Percentiles rank a stretch among this genome's conserved stretches.
Evolutionary conservation across 2,797 vertebrate genomes (phyloP).

Genomic region (Acrossocheilus fasciatus): DNA sequence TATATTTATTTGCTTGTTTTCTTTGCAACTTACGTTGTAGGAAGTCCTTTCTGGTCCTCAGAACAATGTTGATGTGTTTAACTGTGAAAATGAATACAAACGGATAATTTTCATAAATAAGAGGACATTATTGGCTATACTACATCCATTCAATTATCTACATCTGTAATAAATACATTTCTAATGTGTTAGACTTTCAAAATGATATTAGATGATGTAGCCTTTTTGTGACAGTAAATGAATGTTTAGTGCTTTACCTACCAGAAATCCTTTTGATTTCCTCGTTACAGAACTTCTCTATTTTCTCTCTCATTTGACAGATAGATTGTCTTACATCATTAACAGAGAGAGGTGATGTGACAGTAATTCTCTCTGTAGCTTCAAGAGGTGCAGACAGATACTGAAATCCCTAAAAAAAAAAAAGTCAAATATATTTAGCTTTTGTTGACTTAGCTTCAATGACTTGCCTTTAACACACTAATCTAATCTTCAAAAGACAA

Average conservation of each 20-base stretch:
- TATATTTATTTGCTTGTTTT: not conserved
- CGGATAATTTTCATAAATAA: not conserved
- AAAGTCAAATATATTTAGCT: not conserved
- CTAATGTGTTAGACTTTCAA: not conserved
- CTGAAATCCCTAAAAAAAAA: not conserved
- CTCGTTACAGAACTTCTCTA: not conserved
- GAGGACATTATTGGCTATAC: not conserved
- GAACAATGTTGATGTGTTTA: not conserved
- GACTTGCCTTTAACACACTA: not conserved
- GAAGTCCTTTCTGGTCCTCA: constrained; percentile 14
- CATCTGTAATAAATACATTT: not conserved
- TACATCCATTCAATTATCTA: not conserved
- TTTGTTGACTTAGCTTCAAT: not conserved
- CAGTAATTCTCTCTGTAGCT: not conserved
- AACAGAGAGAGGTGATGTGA: not conserved
- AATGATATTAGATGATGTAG: not conserved
- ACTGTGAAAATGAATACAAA: not conserved
- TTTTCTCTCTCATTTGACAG: constrained; percentile 2
- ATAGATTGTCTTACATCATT: not conserved
- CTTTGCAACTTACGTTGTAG: constrained; percentile 3
- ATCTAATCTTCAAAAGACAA: not conserved
- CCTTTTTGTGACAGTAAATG: not conserved
- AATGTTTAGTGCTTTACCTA: not conserved
- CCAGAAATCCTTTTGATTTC: constrained; percentile 9
- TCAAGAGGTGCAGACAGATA: not conserved